These are phyloP conservation scores for Grus americana DNA, from an alignment of 2,113 vertebrate species.

Conservation along the genomic window DNA sequence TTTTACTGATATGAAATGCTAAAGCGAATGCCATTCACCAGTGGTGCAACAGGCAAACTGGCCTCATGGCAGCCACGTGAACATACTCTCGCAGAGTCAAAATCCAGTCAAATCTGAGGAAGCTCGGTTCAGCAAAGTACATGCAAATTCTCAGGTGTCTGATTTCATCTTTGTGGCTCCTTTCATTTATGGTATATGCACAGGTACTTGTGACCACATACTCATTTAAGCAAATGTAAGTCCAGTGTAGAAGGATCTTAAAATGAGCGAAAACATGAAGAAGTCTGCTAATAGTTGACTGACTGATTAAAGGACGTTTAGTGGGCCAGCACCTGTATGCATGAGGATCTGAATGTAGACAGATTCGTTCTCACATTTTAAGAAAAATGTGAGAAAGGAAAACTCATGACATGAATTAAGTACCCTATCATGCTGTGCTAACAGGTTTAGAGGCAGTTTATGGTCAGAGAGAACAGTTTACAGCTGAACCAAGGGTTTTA, in stretches of 20 bases:
- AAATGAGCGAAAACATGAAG: not conserved
- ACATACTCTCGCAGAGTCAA: not conserved
- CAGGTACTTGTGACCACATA: not conserved
- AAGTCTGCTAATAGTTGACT: not conserved
- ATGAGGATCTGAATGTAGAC: not conserved
- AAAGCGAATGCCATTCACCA: slow-evolving; percentile 26
- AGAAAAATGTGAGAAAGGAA: slow-evolving; percentile 2
- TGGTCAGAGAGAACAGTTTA: not conserved
- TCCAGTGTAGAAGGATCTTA: not conserved
- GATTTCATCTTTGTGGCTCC: not conserved
- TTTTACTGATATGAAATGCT: slow-evolving; percentile 21
- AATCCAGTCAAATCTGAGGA: not conserved
- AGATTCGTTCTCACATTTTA: not conserved
- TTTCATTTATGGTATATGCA: not conserved
- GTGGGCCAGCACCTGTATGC: not conserved
- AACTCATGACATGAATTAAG: not conserved
- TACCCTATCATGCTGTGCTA: not conserved
- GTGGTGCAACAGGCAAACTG: not conserved
- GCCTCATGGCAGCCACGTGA: not conserved
- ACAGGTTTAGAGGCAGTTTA: not conserved
- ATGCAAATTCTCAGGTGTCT: not conserved
- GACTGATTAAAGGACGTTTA: not conserved
- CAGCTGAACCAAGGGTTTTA: not conserved
- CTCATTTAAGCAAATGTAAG: not conserved
- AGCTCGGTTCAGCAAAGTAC: not conserved